Evolutionary conservation across 2,888 invertebrate genomes (phyloP), one percentile per base, ranked within the genome.

Genomic region (Drosophila demipolita): DNA sequence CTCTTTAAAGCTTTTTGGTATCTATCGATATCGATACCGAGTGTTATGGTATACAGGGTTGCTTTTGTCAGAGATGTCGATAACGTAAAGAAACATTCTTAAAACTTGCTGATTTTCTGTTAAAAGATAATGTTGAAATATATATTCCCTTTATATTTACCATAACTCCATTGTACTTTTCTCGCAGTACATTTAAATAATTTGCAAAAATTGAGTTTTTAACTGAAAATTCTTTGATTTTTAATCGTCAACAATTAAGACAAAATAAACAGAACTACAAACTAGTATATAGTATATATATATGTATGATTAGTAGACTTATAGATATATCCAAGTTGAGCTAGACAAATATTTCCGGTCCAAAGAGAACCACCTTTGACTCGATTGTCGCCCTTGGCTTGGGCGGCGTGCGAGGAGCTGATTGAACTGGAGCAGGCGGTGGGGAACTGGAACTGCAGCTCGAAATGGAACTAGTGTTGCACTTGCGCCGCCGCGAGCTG

Each of bases 211-310:
- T 38, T 23, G 9, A 29, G 49, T 29, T 36, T 35, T 67, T 42
- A 64, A 70, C 48, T 67, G 40, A 54, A 62, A 59, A 68, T 72
- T 71, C 71, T 80, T 72, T 83, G 85, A 88, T 85, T 88, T 90
- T 69, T 78, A 90, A 90, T 90, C 90, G 90, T 88, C 83, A 88
- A 85, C 87, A 89, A 84, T 89, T 89, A 87, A 76, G 55, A 54
- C 62, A 66, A 57, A 20, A n/a, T 38, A 40, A 57, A 66, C 66
- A 17, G 23, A 58, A 42, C 32, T 66, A 42, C 26, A 68, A 65
- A 60, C 6, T 35, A 65, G 53, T 33, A 17, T 29, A 49, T 38
- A 42, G 54, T 6, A 11, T 17, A 29, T 45, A 29, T 45, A 9
- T 3, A 23, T 29, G 29, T 17, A 1, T 17, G 20, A 23, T 4